Evolutionary conservation across 2,113 vertebrate genomes (phyloP), one percentile per base, ranked within the genome.

Genomic region (Salvator merianae): DNA sequence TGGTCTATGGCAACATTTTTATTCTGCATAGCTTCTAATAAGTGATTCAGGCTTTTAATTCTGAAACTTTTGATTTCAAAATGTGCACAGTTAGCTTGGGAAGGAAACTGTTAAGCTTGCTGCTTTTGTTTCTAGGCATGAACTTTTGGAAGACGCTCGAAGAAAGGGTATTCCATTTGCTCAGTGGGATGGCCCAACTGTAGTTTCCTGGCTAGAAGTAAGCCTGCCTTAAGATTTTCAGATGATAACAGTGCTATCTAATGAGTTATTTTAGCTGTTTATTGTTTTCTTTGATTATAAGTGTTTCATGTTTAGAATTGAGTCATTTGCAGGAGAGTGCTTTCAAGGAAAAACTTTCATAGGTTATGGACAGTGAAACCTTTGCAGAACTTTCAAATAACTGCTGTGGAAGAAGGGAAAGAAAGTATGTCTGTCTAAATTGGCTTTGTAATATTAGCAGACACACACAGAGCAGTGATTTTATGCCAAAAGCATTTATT

Each of bases 121-220:
- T 84, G 76, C 66, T 91, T 16, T 81, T 89, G 55, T 83, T 66
- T 22, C n/a, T 81, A 99, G 98, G 90, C 98, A 99, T 0, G 98
- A 99, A 85, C 97, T 99, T 82, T 92, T 99, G 90, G 98, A 99
- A 95, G 98, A 98, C 9, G 98, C 98, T 55, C 96, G 98, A 86
- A 97, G 98, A 93, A 98, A 96, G 95, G 98, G 98, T 1, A 95
- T 96, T 91, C 97, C 98, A 2, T 99, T 99, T 91, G 98, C 98
- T 84, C 98, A 99, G 75, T 99, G 98, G 98, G 98, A 99, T 0
- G 98, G 98, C 20, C 97, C 98, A 3, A 99, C 98, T 0, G 98
- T 99, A n/a, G 98, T 99, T 76, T 99, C 98, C 84, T 99, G 98
- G 98, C 95, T 99, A 12, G 98, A 99, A 98, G 98, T 99, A 95